Evolutionary conservation across 2,113 vertebrate genomes (phyloP), one percentile per base, ranked within the genome.

Genomic region (Myotis brandtii): DNA sequence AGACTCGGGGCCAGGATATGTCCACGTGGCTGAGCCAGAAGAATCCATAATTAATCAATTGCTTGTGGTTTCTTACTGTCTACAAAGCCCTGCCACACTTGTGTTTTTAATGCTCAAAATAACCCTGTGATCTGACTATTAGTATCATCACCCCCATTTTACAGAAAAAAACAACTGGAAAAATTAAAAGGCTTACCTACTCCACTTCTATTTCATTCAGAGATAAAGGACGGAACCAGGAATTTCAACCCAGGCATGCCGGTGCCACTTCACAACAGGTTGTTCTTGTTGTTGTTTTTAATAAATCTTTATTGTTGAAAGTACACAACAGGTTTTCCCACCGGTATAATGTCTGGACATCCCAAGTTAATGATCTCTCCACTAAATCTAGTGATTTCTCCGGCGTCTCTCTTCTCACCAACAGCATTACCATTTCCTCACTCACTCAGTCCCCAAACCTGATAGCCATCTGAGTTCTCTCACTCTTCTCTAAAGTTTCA

Each of bases 1-100:
- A 88, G 84, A 76, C 32, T 81, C 37, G 86, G n/a, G 52, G 86
- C 37, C 80, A 40, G n/a, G 69, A 52, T 30, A 72, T 13, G 27
- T 86, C 59, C 30, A 5, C 20, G 54, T 62, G 52, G 40, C 62
- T 40, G 34, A 89, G 80, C 81, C 66, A 92, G 84, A 86, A 84
- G 52, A 96, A 92, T 72, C 76, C 62, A 69, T 62, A 73, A 90
- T 82, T 86, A 67, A 87, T 70, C 86, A 90, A 6, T 3, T 37
- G 59, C 64, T 86, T 77, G 73, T 3, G 27, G 50, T 67, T 27
- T 37, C 37, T 79, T 12, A 73, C 62, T 79, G 40, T 67, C 70
- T 67, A 85, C 43, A 52, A 6, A 48, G 18, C 43, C 48, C 32
- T 92, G 59, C 23, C 80, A 43, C 27, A 30, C 50, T 76, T 82